A percentile compares a stretch with the other conserved stretches of the same genome.
Conservation (phyloP, 35 echinoderm and acorn worm species). For the Holothuria glaberrima region DNA sequence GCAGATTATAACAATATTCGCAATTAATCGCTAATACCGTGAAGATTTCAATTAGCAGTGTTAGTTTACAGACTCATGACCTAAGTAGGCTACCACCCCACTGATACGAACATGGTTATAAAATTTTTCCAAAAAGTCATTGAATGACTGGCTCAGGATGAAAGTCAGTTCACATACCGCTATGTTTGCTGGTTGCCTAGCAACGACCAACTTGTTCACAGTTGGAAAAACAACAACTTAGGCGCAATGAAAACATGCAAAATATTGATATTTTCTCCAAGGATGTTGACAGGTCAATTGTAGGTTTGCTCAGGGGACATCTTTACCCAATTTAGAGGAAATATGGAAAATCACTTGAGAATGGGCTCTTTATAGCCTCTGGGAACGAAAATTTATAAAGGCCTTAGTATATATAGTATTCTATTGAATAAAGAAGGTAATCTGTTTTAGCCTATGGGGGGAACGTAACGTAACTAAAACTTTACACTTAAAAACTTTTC, state of each 20-base stretch:
- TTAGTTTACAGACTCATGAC: too few relatives aligned
- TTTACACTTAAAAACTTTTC: too few relatives aligned
- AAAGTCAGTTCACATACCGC: background rate
- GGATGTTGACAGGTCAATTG: background rate
- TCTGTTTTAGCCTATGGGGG: too few relatives aligned
- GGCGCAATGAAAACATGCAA: background rate
- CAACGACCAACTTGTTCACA: constrained; percentile 23
- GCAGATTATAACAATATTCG: too few relatives aligned
- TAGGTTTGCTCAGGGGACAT: too few relatives aligned
- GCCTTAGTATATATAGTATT: too few relatives aligned
- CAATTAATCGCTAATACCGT: too few relatives aligned
- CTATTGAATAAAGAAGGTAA: too few relatives aligned
- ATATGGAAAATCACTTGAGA: background rate
- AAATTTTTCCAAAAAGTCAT: background rate
- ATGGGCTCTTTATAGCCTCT: background rate
- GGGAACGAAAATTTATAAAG: background rate
- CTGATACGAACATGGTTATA: background rate
- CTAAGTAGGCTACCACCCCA: background rate
- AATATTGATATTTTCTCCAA: too few relatives aligned
- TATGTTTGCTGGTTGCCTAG: constrained; percentile 21
- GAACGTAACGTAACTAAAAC: too few relatives aligned
- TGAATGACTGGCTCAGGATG: background rate
- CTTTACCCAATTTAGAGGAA: background rate
- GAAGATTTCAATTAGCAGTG: too few relatives aligned
- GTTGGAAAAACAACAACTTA: constrained; percentile 35